A percentile compares a stretch with the other conserved stretches of the same genome.
Evolutionary conservation across 2,888 invertebrate genomes (phyloP).

Genomic region (Koerneria pararmatus): DNA sequence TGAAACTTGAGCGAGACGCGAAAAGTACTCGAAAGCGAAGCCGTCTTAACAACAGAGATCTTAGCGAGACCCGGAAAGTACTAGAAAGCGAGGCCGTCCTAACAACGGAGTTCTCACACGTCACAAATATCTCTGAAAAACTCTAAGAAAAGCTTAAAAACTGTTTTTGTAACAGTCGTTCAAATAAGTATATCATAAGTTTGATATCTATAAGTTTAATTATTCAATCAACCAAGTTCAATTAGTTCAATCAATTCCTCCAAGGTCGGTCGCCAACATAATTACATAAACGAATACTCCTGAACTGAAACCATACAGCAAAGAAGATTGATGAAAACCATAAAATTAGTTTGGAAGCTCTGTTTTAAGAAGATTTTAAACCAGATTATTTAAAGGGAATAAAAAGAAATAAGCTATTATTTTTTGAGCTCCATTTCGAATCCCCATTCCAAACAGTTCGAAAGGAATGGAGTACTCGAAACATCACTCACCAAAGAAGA

Average conservation of each 20-base stretch:
- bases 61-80: slow-evolving; percentile 47
- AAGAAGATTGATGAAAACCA: too few species aligned
- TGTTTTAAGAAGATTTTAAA: background rate
- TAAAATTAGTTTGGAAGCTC: too few species aligned
- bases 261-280: too few species aligned
- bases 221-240: too few species aligned
- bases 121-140: background rate
- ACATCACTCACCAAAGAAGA: background rate
- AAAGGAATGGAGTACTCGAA: background rate
- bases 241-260: too few species aligned
- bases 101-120: slow-evolving; percentile 38
- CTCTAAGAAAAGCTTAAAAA: slow-evolving; percentile 21
- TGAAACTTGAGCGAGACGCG: slow-evolving; percentile 54
- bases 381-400: background rate
- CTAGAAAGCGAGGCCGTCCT: slow-evolving; percentile 34
- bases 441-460: background rate
- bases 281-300: too few species aligned
- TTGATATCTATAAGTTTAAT: too few species aligned
- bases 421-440: background rate
- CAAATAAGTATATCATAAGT: too few species aligned
- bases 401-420: background rate
- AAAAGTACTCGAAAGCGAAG: slow-evolving; percentile 35
- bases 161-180: background rate
- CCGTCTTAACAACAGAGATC: slow-evolving; percentile 36
- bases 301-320: too few species aligned